Percentiles rank a stretch among this genome's conserved stretches.
Evolutionary conservation across 2,113 vertebrate genomes (phyloP).

Genomic region (Thymallus thymallus): DNA sequence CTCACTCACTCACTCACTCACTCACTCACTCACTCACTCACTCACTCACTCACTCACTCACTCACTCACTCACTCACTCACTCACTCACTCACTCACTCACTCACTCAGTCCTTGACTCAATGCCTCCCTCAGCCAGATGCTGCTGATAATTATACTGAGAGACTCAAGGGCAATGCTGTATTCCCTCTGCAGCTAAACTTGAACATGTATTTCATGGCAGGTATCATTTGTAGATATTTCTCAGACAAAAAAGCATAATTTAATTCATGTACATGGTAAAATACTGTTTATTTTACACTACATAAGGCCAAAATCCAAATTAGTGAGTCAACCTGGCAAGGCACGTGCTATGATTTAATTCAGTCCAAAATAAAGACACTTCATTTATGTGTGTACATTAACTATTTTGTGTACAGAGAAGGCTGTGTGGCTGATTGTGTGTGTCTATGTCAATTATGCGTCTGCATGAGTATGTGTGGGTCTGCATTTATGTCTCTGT

Average conservation of each 20-base stretch:
- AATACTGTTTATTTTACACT: not conserved
- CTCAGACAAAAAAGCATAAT: slow-evolving; percentile 19
- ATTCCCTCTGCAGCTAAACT: slow-evolving; percentile 41
- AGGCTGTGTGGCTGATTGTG: not conserved
- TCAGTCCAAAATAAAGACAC: not conserved
- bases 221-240: slow-evolving; percentile 8
- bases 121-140: slow-evolving; percentile 27
- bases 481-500: not conserved
- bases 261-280: slow-evolving; percentile 1
- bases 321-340: slow-evolving; percentile 20
- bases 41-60: not conserved
- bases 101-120: not conserved
- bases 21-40: slow-evolving; percentile 17
- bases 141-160: slow-evolving; percentile 57
- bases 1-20: not conserved
- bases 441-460: not conserved
- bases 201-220: slow-evolving; percentile 50
- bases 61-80: not conserved
- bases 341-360: slow-evolving; percentile 9
- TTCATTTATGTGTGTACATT: not conserved
- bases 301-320: slow-evolving; percentile 36
- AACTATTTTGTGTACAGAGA: not conserved
- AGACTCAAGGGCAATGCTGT: slow-evolving; percentile 64
- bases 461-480: not conserved
- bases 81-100: slow-evolving; percentile 5